Base-by-base conservation (phyloP, 2,888 invertebrate genomes). In the Athetis lepigone region DNA sequence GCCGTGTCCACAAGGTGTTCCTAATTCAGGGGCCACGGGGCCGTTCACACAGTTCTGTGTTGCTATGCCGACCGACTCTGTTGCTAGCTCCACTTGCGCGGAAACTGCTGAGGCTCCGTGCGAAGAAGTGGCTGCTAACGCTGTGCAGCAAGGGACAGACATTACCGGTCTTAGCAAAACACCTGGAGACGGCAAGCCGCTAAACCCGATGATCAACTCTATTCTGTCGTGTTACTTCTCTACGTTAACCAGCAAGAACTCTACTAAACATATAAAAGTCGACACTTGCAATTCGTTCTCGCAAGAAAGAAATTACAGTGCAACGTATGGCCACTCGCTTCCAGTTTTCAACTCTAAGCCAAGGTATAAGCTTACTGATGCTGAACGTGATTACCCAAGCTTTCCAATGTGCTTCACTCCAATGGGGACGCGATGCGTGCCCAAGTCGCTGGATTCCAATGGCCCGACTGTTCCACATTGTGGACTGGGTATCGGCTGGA, bases 211-310 rank as follows among this genome's bases (percentile, higher is more conserved):
- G 0, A 47, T 76, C 0, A 77, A 64, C 37, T 40, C 59, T 0
- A 49, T 79, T 5, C 43, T 77, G 5, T 56, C 76, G 0, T 75
- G 75, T 37, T 84, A 75, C 70, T 79, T 72, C 45, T 77, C 84
- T 0, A 79, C 82, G 4, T 25, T 55, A 21, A 55, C 21, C 1
- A 21, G 47, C 61, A n/a, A 13, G 2, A 6, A 11, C 9, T 11
- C 29, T 29, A 8, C 8, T 29, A 29, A 29, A 11, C 11, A 8
- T 8, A 11, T 29, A 3, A 29, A 29, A 29, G 29, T 11, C 2
- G 29, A 29, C 2, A 6, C 9, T 4, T 13, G 33, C 1, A 3
- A n/a, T 0, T n/a, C 9, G 8, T 16, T 21, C 9, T 1, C 37
- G 2, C 29, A 21, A 9, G 6, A 23, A 3, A 29, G 11, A 1